Evolutionary conservation across 2,888 invertebrate species (phyloP).

Genomic region (Eupithecia centaureata): DNA sequence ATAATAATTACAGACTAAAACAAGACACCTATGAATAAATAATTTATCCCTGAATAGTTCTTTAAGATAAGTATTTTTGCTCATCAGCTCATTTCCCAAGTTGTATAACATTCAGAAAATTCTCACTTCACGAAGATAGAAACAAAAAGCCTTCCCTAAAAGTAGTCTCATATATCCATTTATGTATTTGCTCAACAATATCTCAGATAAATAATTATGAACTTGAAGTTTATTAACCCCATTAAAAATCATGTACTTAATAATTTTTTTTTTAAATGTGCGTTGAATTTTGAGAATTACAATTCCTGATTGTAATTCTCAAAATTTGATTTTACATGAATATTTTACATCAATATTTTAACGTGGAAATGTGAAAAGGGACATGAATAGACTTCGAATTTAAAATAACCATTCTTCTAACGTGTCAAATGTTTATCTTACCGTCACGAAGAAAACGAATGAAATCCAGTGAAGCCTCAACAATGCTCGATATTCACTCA

Average conservation of each 20-base stretch:
- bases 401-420: neutral
- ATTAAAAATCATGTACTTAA: no score
- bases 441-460: constrained; percentile 11
- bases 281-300: no score
- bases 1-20: no score
- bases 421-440: neutral
- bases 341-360: no score
- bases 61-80: neutral
- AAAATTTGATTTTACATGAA: no score
- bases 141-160: neutral
- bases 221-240: neutral
- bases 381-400: neutral
- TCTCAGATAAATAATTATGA: neutral
- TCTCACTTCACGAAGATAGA: neutral
- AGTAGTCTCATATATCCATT: neutral
- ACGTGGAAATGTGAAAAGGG: no score
- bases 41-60: no score
- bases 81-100: neutral
- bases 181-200: neutral
- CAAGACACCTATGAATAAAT: neutral
- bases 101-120: neutral
- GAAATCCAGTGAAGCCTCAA: constrained; percentile 25
- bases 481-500: constrained; percentile 17
- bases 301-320: no score
- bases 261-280: no score